These are phyloP conservation scores for Dorcus hopei DNA, from an alignment of 2,888 invertebrate genomes.

Conservation along the genomic window DNA sequence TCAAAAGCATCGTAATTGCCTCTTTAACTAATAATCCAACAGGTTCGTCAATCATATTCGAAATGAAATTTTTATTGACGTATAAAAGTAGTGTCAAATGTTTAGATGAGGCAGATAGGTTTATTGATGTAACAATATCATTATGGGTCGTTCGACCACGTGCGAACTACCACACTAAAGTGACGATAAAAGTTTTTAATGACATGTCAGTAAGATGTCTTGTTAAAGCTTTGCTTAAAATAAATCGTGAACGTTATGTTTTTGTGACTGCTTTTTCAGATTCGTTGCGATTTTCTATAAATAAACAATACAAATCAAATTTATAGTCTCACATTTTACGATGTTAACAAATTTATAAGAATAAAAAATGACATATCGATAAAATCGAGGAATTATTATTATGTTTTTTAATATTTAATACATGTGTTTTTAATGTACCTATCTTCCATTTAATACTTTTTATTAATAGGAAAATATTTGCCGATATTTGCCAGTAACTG, in stretches of 20 bases:
- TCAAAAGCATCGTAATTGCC: conserved; percentile 17
- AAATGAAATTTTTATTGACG: conserved; percentile 50
- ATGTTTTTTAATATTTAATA: no score
- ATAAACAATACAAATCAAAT: neutral
- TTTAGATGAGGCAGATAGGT: conserved; percentile 47
- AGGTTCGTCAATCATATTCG: conserved; percentile 49
- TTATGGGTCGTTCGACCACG: conserved; percentile 47
- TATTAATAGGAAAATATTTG: no score
- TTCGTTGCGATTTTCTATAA: neutral
- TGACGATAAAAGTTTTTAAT: conserved; percentile 51
- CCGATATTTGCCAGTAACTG: no score
- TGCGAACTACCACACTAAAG: conserved; percentile 49
- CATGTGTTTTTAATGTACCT: no score
- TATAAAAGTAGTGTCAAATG: conserved; percentile 49
- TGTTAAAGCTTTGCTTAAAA: conserved; percentile 9
- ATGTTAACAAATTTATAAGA: neutral
- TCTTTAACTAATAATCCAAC: conserved; percentile 41
- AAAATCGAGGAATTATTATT: neutral
- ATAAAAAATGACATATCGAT: neutral
- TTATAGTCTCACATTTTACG: neutral
- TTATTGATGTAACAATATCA: conserved; percentile 52
- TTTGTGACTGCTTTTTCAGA: neutral
- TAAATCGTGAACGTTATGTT: neutral
- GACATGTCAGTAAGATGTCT: conserved; percentile 29
- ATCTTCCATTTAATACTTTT: no score